Evolutionary conservation across 2,888 invertebrate species (phyloP).

Genomic region (Amphiduros pacificus): DNA sequence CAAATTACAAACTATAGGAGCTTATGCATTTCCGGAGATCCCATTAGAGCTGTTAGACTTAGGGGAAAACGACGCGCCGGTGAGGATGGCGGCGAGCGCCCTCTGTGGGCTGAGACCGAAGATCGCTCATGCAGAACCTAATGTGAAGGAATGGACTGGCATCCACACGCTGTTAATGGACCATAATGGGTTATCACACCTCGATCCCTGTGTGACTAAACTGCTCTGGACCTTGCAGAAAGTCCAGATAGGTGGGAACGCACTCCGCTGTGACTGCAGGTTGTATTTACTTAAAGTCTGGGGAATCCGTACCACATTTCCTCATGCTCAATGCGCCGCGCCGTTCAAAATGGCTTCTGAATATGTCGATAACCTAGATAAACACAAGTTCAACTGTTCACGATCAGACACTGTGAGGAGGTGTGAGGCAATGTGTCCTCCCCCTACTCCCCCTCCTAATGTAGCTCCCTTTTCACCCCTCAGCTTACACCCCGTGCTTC

Average conservation of each 20-base stretch:
- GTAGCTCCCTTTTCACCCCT: no score
- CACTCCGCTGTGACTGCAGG: slow-evolving; percentile 19
- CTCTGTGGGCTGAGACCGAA: slow-evolving; percentile 25
- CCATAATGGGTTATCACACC: slow-evolving; percentile 23
- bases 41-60: slow-evolving; percentile 23
- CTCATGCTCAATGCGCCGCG: slow-evolving; percentile 20
- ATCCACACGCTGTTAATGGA: slow-evolving; percentile 23
- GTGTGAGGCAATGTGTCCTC: slow-evolving; percentile 8
- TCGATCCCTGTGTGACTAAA: slow-evolving; percentile 24
- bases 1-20: slow-evolving; percentile 18
- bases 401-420: not conserved
- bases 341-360: slow-evolving; percentile 16
- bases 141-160: slow-evolving; percentile 25
- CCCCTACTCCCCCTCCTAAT: slow-evolving; percentile 2
- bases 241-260: slow-evolving; percentile 21
- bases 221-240: slow-evolving; percentile 22
- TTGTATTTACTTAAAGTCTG: slow-evolving; percentile 13
- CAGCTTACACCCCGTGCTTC: no score
- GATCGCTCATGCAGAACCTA: slow-evolving; percentile 13
- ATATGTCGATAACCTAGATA: slow-evolving; percentile 10
- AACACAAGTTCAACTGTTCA: slow-evolving; percentile 10
- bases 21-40: slow-evolving; percentile 20
- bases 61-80: slow-evolving; percentile 22
- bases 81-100: slow-evolving; percentile 20
- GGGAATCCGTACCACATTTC: slow-evolving; percentile 19